Evolutionary conservation across 1,140 invertebrate genomes (phyloP).

Genomic region (Drosophila pallidifrons): DNA sequence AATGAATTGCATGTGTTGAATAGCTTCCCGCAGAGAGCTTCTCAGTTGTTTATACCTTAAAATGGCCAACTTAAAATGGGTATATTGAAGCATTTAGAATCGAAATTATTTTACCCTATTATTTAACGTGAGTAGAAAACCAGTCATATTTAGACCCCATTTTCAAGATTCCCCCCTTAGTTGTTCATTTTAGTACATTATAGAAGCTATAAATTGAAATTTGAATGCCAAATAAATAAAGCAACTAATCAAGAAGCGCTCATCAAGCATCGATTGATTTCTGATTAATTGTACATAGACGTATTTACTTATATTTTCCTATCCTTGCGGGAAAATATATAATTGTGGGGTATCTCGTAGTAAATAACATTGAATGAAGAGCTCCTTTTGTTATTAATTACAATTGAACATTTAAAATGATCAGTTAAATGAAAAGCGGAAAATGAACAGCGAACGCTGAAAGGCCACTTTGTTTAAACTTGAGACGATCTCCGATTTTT

Average conservation of each 20-base stretch:
- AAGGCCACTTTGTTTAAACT: constrained; percentile 36
- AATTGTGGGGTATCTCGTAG: neutral
- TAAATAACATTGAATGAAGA: neutral
- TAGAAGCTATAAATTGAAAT: neutral
- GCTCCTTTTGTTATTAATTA: constrained; percentile 20
- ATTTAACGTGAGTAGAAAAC: too few relatives aligned
- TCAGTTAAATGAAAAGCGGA: constrained; percentile 31
- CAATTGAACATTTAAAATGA: constrained; percentile 26
- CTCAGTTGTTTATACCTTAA: constrained; percentile 4
- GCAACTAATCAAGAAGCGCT: neutral
- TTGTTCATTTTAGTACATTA: too few relatives aligned
- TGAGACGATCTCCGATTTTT: constrained; percentile 25
- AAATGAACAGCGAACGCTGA: constrained; percentile 25
- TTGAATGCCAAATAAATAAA: neutral
- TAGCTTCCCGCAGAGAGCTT: neutral
- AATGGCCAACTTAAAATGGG: neutral
- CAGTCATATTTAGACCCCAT: too few relatives aligned
- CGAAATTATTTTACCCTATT: neutral
- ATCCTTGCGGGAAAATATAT: neutral
- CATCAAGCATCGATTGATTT: neutral
- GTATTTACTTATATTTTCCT: neutral
- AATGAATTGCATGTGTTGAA: neutral
- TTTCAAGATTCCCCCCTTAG: too few relatives aligned
- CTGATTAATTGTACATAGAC: neutral
- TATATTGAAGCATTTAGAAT: neutral